These are phyloP conservation scores for Brachionus rubens DNA, from an alignment of 1,140 invertebrate species.

Conservation along the genomic window DNA sequence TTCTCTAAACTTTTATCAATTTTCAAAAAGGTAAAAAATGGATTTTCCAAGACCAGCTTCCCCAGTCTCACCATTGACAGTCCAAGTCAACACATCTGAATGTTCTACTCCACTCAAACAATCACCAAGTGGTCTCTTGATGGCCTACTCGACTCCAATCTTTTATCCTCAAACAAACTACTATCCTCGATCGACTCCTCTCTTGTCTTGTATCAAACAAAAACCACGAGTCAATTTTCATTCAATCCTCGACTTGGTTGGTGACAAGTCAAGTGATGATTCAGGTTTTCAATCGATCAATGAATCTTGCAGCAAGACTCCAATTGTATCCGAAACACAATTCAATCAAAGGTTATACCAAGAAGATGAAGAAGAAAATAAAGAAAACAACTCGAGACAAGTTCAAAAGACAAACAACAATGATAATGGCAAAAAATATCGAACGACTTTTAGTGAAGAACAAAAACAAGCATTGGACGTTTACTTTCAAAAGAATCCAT, in stretches of 20 bases:
- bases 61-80: conserved; percentile 13
- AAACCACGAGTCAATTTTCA: conserved; percentile 25
- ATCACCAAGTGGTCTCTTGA: not conserved
- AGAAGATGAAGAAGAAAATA: not conserved
- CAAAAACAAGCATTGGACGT: conserved; percentile 34
- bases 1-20: not conserved
- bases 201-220: not conserved
- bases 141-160: not conserved
- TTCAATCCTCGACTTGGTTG: not conserved
- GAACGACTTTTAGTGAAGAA: conserved; percentile 43
- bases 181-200: not conserved
- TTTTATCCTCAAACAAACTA: not conserved
- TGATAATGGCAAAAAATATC: conserved; percentile 40
- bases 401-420: too few species aligned
- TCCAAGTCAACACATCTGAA: not conserved
- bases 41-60: not conserved
- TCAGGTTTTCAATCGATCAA: not conserved
- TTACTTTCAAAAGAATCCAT: conserved; percentile 31
- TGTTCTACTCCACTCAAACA: not conserved
- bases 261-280: not conserved
- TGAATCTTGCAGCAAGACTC: not conserved
- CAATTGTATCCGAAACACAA: not conserved
- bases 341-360: not conserved
- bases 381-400: conserved; percentile 19
- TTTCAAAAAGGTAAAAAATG: conserved; percentile 6